phyloP scores from a whole-genome alignment of 1,140 invertebrate species.

The Formica selysi region DNA sequence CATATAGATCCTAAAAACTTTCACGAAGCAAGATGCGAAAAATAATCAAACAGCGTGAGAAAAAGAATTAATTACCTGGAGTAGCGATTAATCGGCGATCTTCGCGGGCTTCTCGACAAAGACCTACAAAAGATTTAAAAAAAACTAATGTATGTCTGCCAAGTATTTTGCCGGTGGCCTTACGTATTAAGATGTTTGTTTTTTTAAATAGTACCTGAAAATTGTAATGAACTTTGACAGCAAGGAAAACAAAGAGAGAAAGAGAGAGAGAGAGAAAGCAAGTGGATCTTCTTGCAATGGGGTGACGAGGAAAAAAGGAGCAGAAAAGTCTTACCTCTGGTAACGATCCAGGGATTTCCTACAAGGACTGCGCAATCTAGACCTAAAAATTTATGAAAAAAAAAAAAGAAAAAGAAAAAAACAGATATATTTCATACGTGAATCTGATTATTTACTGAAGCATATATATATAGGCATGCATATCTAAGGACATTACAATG shows the following conservation, averaged over 20 bases:
- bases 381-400: conserved; percentile 80
- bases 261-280: background rate
- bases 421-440: conserved; percentile 74
- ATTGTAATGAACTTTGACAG: conserved; percentile 55
- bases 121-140: conserved; percentile 83
- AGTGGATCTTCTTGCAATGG: background rate
- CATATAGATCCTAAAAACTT: conserved; percentile 76
- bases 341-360: conserved; percentile 79
- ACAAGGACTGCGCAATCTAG: conserved; percentile 79
- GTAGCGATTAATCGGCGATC: conserved; percentile 72
- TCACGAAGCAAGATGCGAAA: conserved; percentile 30
- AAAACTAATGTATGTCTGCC: conserved; percentile 73
- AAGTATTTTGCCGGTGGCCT: conserved; percentile 56
- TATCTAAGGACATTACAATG: conserved; percentile 47
- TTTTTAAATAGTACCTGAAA: conserved; percentile 79
- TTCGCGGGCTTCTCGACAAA: conserved; percentile 80
- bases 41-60: conserved; percentile 41
- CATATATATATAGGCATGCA: conserved; percentile 1
- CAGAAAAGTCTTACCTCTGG: conserved; percentile 80
- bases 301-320: background rate
- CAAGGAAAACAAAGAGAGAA: background rate
- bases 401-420: conserved; percentile 58
- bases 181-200: conserved; percentile 68
- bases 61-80: conserved; percentile 80
- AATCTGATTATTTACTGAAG: conserved; percentile 72